Conservation (phyloP, 1,140 invertebrate species). For the Drosophila triauraria region DNA sequence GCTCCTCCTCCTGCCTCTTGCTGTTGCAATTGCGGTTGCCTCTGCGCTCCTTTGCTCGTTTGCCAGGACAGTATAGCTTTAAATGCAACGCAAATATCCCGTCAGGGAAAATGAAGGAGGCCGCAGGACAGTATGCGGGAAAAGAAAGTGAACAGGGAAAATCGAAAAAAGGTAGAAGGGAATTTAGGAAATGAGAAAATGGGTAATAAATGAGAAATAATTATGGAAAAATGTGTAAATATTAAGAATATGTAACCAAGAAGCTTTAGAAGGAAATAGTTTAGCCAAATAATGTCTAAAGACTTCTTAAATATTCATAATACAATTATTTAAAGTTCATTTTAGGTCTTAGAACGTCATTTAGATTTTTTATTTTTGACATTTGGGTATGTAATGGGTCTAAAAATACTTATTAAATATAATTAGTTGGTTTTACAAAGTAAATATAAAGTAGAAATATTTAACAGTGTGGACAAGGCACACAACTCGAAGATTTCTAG, state of each 20-base stretch:
- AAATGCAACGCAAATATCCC: slow-evolving; percentile 68
- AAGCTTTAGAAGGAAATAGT: no score
- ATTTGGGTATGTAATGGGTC: accelerated
- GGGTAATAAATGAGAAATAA: background rate
- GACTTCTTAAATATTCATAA: no score
- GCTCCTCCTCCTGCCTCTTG: background rate
- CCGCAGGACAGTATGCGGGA: slow-evolving; percentile 32
- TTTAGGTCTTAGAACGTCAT: no score
- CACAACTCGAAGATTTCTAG: background rate
- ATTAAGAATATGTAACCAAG: no score
- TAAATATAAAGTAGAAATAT: no score
- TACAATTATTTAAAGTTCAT: no score
- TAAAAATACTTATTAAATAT: no score
- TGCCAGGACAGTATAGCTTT: slow-evolving; percentile 44
- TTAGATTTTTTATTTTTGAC: no score
- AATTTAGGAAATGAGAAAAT: background rate
- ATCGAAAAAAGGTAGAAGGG: background rate
- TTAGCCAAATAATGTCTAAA: no score
- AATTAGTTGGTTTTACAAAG: no score
- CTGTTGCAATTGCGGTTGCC: slow-evolving; percentile 54
- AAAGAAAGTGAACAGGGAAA: background rate
- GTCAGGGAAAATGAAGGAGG: slow-evolving; percentile 26
- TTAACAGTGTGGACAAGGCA: background rate
- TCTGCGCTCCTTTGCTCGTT: slow-evolving; percentile 6
- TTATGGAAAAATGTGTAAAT: no score